phyloP scores from a whole-genome alignment of 2,113 vertebrate species.

The Holacanthus passer region DNA sequence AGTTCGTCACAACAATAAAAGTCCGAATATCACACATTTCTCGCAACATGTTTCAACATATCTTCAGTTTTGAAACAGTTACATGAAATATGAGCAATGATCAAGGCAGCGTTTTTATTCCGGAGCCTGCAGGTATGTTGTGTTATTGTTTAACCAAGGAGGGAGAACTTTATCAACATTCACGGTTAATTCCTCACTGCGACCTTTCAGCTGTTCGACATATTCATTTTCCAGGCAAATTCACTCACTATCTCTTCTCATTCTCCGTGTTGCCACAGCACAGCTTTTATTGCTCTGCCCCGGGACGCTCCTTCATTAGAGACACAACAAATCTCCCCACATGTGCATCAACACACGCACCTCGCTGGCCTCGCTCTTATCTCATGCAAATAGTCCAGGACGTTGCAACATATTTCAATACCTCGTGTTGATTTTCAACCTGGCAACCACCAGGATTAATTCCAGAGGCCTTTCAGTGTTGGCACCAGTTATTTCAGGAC shows the following conservation, averaged over 20 bases:
- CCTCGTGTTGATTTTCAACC: slow-evolving; percentile 24
- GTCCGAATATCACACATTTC: background rate
- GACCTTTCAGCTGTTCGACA: background rate
- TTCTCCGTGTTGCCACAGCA: background rate
- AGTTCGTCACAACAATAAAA: background rate
- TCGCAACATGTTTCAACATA: background rate
- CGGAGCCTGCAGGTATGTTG: background rate
- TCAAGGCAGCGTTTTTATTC: background rate
- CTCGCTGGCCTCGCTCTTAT: slow-evolving; percentile 54
- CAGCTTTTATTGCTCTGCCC: background rate
- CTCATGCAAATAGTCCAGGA: slow-evolving; percentile 62
- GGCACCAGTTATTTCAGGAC: slow-evolving; percentile 37
- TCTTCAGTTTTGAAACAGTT: background rate
- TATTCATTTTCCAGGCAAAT: slow-evolving; percentile 14
- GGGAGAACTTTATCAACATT: background rate
- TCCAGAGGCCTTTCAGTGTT: background rate
- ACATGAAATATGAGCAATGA: background rate
- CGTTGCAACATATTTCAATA: slow-evolving; percentile 60
- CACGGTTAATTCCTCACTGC: background rate
- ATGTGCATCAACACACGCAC: background rate
- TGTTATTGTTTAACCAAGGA: slow-evolving; percentile 22
- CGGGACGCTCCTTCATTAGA: background rate
- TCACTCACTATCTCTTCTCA: background rate
- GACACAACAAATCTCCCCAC: slow-evolving; percentile 15
- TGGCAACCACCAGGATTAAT: background rate